Conservation (phyloP, 1,140 invertebrate genomes). For the Drosophila melanica region DNA sequence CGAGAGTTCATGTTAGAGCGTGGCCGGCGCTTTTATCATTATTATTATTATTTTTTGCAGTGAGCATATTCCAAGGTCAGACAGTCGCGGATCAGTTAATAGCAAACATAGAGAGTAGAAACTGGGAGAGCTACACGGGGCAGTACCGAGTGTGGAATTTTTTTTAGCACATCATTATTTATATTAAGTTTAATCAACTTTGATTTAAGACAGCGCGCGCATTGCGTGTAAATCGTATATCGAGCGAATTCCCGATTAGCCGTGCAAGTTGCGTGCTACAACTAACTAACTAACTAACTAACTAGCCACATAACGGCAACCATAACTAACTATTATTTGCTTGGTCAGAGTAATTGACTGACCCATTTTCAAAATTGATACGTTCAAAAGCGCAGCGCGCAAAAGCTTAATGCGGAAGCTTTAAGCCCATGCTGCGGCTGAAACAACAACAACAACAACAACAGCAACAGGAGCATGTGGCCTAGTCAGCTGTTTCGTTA, state of each 20-base stretch:
- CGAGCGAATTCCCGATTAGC: constrained; percentile 14
- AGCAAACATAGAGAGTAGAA: constrained; percentile 22
- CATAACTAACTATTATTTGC: constrained; percentile 65
- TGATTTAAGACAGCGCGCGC: constrained; percentile 38
- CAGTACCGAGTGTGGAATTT: background rate
- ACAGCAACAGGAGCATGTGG: constrained; percentile 54
- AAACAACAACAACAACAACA: background rate
- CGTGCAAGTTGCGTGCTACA: constrained; percentile 27
- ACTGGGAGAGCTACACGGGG: background rate
- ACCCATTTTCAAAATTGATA: constrained; percentile 40
- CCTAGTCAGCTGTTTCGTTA: constrained; percentile 48
- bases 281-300: constrained; percentile 14
- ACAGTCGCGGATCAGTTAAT: constrained; percentile 38
- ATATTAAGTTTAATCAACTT: constrained; percentile 60
- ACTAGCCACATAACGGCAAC: constrained; percentile 38
- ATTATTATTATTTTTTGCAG: background rate
- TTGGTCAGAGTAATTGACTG: constrained; percentile 37
- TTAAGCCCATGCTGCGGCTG: background rate
- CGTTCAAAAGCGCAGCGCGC: constrained; percentile 7
- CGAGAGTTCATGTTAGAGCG: constrained; percentile 62
- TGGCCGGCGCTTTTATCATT: constrained; percentile 4
- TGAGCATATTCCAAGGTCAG: constrained; percentile 54
- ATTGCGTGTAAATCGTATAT: constrained; percentile 26
- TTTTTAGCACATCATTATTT: constrained; percentile 41
- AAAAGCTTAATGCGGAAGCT: constrained; percentile 20